Evolutionary conservation across 1,140 invertebrate species (phyloP), one percentile per base, ranked within the genome.

Genomic region (Galleria mellonella): DNA sequence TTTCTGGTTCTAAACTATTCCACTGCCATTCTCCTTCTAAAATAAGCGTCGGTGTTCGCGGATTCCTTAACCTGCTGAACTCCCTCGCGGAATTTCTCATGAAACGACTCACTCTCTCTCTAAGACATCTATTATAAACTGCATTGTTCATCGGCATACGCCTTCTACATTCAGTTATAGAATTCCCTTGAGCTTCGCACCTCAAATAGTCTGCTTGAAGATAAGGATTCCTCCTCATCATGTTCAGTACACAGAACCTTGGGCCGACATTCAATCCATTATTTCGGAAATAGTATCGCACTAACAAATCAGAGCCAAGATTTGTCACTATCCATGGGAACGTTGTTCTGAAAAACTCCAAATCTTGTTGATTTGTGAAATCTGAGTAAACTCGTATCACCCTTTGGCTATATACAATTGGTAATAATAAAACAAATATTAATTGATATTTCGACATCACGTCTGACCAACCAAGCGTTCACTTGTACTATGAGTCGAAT

Each of bases 321-420:
- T 62, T 66, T 17, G 58, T 52, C n/a, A 59, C 37, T 9, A 66
- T 28, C 47, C 52, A 66, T 6, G 62, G 62, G 7, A 62, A 40
- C 2, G 55, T 56, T 0, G 29, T 46, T 42, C 54, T 51, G 33
- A 66, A 66, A 39, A 66, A 66, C 4, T 30, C 7, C 6, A 51
- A 15, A 17, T 66, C 58, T 0, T 49, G 50, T 5, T 51, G 31
- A 9, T 50, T 62, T 8, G 43, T 40, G 15, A 66, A 66, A 31
- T 66, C 51, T 1, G 62, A 62, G 23, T 54, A 54, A 15, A 62
- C 38, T 29, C 41, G 51, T 10, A 60, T 52, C 27, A 29, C 17
- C 6, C 17, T 23, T 23, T 23, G 17, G 17, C 17, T 23, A 6
- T 23, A 23, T 23, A 23, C 17, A 23, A 23, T 23, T 3, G 17